phyloP scores from a whole-genome alignment of 2,888 invertebrate species.

The Dicyrtomina minuta region DNA sequence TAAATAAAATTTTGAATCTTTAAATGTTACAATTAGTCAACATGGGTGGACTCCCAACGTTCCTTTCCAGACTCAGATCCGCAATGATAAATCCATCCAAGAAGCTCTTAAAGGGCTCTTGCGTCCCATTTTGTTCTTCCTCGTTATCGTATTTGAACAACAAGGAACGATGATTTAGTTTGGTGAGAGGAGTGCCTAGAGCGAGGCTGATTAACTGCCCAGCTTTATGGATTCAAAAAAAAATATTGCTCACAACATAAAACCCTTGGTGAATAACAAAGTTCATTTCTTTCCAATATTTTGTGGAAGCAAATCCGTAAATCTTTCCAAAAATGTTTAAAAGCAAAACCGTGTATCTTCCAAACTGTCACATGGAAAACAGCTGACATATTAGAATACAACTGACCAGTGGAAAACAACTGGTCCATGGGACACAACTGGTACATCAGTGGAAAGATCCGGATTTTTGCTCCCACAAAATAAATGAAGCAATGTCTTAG shows the following conservation, averaged over 20 bases:
- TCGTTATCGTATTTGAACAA: not conserved
- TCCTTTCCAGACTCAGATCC: not conserved
- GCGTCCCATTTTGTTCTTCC: no score
- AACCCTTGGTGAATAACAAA: no score
- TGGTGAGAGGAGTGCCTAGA: not conserved
- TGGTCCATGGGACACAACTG: no score
- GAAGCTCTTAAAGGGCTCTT: slow-evolving; percentile 2
- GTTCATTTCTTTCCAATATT: no score
- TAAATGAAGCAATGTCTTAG: not conserved
- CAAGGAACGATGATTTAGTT: not conserved
- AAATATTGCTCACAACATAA: not conserved
- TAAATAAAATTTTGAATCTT: not conserved
- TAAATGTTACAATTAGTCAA: slow-evolving; percentile 3
- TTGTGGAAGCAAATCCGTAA: no score
- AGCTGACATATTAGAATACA: no score
- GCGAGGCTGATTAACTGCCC: slow-evolving; percentile 1
- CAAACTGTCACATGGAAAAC: no score
- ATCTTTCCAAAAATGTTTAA: no score
- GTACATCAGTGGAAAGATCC: no score
- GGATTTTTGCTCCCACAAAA: no score
- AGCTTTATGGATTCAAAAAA: not conserved
- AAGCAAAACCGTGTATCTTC: no score
- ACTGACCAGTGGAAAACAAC: no score
- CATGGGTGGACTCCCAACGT: not conserved
- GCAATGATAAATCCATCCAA: slow-evolving; percentile 1